A percentile compares a stretch with the other conserved stretches of the same genome.
phyloP scores from a whole-genome alignment of 2,797 vertebrate genomes.

The Acanthurus tractus region DNA sequence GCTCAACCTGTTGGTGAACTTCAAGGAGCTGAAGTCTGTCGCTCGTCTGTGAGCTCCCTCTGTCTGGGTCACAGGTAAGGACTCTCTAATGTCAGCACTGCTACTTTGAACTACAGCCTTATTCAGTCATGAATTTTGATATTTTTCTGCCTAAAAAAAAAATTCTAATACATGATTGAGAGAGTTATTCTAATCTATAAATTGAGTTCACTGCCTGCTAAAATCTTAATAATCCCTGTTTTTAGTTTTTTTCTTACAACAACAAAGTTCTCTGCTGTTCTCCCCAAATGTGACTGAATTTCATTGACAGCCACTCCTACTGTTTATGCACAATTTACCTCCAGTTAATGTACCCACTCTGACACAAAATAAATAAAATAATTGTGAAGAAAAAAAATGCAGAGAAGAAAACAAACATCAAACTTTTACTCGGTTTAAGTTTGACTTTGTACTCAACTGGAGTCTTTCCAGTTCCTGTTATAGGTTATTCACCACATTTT shows the following conservation, averaged over 20 bases:
- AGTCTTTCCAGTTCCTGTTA: too few relatives aligned
- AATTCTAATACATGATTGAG: neutral
- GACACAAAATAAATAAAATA: neutral
- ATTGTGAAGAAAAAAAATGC: too few relatives aligned
- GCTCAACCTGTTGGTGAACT: slow-evolving; percentile 66
- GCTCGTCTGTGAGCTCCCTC: slow-evolving; percentile 52
- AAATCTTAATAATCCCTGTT: neutral
- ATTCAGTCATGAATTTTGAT: slow-evolving; percentile 8
- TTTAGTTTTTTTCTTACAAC: neutral
- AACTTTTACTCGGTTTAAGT: neutral
- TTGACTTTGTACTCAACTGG: neutral
- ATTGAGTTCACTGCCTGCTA: neutral
- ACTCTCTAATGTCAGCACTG: slow-evolving; percentile 15
- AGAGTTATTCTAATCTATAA: neutral
- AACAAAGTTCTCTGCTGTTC: neutral
- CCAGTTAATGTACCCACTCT: neutral
- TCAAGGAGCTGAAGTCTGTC: slow-evolving; percentile 63
- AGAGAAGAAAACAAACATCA: neutral
- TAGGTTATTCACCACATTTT: too few relatives aligned
- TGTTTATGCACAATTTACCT: neutral
- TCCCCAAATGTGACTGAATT: neutral
- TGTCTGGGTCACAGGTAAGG: slow-evolving; percentile 77
- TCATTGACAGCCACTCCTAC: neutral
- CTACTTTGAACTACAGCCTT: slow-evolving; percentile 15
- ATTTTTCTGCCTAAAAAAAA: neutral